Conservation (phyloP, 2,888 invertebrate species). For the Sarcophaga carnaria region DNA sequence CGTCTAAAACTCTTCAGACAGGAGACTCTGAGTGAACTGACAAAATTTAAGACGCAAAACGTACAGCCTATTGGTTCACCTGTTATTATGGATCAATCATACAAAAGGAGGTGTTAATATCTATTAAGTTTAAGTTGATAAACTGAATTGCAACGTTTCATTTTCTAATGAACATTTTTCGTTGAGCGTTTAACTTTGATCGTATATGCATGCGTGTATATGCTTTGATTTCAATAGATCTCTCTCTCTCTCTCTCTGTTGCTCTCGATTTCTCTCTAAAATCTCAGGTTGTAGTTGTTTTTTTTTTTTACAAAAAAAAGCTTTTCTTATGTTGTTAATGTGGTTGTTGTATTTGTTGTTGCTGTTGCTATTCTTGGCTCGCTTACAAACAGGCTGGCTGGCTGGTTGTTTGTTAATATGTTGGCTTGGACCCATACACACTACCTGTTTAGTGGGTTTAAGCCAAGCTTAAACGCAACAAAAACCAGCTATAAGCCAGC, state of each 20-base stretch:
- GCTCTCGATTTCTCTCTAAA: constrained; percentile 35
- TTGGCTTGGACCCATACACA: constrained; percentile 36
- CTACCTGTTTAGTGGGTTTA: constrained; percentile 66
- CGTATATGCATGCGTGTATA: neutral
- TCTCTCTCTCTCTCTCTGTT: constrained; percentile 19
- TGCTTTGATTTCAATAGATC: constrained; percentile 45
- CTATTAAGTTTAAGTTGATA: too few species aligned
- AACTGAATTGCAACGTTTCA: neutral
- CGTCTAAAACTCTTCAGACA: too few species aligned
- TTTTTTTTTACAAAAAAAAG: constrained; percentile 16
- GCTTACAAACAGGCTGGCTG: neutral
- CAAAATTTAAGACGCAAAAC: too few species aligned
- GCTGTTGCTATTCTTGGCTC: constrained; percentile 47
- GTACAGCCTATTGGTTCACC: too few species aligned
- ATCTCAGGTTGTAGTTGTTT: neutral
- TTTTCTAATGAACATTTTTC: neutral
- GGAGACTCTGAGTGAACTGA: too few species aligned
- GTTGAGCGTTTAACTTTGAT: neutral
- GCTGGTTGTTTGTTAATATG: neutral
- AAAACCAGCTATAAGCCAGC: constrained; percentile 43
- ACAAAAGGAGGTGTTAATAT: too few species aligned
- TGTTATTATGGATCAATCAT: too few species aligned
- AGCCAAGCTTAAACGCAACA: constrained; percentile 59
- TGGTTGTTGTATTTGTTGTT: constrained; percentile 1
- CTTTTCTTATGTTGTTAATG: constrained; percentile 27